Conservation (phyloP, 2,888 invertebrate genomes). For the Andrena bucephala region DNA sequence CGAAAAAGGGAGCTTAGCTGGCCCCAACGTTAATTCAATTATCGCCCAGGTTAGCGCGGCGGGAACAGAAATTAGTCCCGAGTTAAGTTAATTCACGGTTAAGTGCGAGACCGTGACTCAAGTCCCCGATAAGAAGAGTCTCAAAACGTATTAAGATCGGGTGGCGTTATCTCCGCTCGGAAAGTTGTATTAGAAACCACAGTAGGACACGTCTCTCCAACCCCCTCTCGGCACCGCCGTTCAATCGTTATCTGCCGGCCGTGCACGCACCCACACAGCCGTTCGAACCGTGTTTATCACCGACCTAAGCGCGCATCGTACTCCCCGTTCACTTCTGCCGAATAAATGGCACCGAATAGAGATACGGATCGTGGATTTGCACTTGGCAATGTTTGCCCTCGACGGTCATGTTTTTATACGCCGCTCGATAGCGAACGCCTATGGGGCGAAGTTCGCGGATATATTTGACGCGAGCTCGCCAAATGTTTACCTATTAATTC, state of each 20-base stretch:
- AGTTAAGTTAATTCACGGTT: slow-evolving; percentile 67
- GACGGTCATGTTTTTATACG: slow-evolving; percentile 31
- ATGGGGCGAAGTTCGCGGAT: no score
- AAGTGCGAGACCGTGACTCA: slow-evolving; percentile 29
- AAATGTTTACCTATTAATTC: slow-evolving; percentile 26
- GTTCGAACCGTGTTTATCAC: slow-evolving; percentile 55
- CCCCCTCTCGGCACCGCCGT: background rate
- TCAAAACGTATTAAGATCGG: slow-evolving; percentile 36
- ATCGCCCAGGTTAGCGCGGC: slow-evolving; percentile 48
- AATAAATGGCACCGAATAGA: slow-evolving; percentile 45
- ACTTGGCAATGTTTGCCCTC: slow-evolving; percentile 30
- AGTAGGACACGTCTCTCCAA: slow-evolving; percentile 46
- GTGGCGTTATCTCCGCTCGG: slow-evolving; percentile 50
- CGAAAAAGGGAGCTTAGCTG: slow-evolving; percentile 3
- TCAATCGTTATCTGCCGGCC: slow-evolving; percentile 52
- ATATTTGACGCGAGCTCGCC: background rate
- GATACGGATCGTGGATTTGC: slow-evolving; percentile 57
- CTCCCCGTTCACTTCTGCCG: slow-evolving; percentile 49
- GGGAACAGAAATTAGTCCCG: slow-evolving; percentile 59
- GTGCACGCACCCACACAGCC: slow-evolving; percentile 28
- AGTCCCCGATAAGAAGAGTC: slow-evolving; percentile 57
- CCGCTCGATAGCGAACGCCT: background rate
- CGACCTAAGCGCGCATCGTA: slow-evolving; percentile 51
- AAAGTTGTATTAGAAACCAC: slow-evolving; percentile 50
- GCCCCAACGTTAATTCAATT: slow-evolving; percentile 65